Base-by-base conservation (phyloP, 2,888 invertebrate species). In the Caenorhabditis sp. region DNA sequence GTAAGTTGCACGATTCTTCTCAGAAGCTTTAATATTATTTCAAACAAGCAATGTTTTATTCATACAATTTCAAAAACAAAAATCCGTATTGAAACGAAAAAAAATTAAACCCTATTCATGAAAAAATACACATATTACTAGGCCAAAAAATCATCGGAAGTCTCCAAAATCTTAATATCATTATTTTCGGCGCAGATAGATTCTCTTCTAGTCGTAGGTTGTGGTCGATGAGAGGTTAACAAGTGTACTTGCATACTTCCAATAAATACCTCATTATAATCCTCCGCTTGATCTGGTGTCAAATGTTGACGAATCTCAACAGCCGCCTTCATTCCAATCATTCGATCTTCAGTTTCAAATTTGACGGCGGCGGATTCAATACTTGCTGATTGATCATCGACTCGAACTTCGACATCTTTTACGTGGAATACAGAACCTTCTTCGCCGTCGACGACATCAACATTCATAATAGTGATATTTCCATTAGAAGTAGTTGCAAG, bases 251-350 rank as follows among this genome's bases (percentile, higher is more conserved):
- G 49, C 74, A 74, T 74, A 38, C 66, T 61, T 20, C 74, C 74
- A 14, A 74, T 61, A 50, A 70, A 74, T 4, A 74, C 66, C 38
- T 70, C 74, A 31, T 61, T 60, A 12, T 66, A 62, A 0, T 64
- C 64, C 8, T 74, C 70, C 20, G 69, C 67, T 8, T 70, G 26
- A 26, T 56, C 59, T 1, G 74, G 70, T 36, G 36, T 70, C 38
- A 74, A 70, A 54, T 70, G 67, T 50, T 70, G 74, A 50, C 70
- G 74, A 21, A 74, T 70, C 49, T 74, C 74, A 20, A 67, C 63
- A 17, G 74, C 69, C 1, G 74, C 74, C 74, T 67, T 74, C 74
- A 74, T 74, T 54, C 74, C 74, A 62, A 74, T 70, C 49, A 69
- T 36, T 1, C 64, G 53, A 62, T 74, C 67, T 17, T 58, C n/a